Evolutionary conservation across 2,888 invertebrate species (phyloP).

Genomic region (Leptopterna dolabrata): DNA sequence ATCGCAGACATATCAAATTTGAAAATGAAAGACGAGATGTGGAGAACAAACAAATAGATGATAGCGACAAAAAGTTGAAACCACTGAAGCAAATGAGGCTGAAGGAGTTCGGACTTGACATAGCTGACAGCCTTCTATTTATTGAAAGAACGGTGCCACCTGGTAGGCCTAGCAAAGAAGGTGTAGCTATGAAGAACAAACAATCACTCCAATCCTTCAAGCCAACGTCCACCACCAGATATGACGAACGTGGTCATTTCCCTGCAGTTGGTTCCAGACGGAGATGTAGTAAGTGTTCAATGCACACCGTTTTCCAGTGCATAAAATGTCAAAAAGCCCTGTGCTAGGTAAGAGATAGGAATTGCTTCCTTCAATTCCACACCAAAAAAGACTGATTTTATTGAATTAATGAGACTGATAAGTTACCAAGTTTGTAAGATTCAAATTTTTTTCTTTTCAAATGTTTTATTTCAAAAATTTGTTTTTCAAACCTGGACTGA

Average conservation of each 20-base stretch:
- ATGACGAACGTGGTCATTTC: not conserved
- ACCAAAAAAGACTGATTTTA: too few species aligned
- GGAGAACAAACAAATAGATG: not conserved
- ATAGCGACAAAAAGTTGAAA: not conserved
- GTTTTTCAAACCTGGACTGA: too few species aligned
- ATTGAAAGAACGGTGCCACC: not conserved
- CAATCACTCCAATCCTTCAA: not conserved
- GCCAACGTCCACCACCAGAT: not conserved
- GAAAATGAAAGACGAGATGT: not conserved
- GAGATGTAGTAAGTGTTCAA: not conserved
- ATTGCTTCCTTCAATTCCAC: not conserved
- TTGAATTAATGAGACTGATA: too few species aligned
- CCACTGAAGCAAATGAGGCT: too few species aligned
- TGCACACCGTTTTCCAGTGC: not conserved
- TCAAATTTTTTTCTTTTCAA: too few species aligned
- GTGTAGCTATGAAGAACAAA: not conserved
- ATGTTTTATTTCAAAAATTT: too few species aligned
- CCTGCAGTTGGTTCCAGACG: not conserved
- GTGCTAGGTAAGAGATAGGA: not conserved
- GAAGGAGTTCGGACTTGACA: too few species aligned
- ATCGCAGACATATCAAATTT: not conserved
- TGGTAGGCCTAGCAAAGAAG: not conserved
- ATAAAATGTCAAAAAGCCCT: not conserved
- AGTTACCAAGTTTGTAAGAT: too few species aligned
- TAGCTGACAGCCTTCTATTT: not conserved